Conservation (phyloP, 2,888 invertebrate species). For the Opisthograptis luteolata region DNA sequence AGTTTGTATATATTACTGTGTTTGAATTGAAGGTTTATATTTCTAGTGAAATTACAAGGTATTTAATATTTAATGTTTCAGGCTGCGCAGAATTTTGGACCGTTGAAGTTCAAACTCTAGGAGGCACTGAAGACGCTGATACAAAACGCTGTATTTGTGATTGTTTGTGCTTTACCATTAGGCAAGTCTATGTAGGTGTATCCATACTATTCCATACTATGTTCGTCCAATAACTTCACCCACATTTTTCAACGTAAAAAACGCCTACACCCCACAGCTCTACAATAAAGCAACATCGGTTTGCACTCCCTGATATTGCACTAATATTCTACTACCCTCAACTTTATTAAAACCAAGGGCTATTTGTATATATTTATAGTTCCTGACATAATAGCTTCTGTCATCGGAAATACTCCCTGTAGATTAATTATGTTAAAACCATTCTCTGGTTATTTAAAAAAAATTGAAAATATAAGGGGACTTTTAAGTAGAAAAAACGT, state of each 20-base stretch:
- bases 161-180: no score
- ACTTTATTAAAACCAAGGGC: constrained; percentile 80
- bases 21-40: no score
- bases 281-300: constrained; percentile 76
- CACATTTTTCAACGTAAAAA: constrained; percentile 67
- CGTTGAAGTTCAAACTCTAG: no score
- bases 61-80: no score
- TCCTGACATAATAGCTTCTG: constrained; percentile 62
- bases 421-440: constrained; percentile 80
- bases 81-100: no score
- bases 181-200: neutral
- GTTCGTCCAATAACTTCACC: constrained; percentile 40
- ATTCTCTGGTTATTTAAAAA: constrained; percentile 54
- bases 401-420: constrained; percentile 68
- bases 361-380: constrained; percentile 81
- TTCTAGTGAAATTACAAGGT: no score
- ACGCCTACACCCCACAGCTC: constrained; percentile 54
- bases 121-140: no score
- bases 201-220: constrained; percentile 44
- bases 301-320: constrained; percentile 81
- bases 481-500: neutral
- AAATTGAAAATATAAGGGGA: neutral
- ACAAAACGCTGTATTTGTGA: no score
- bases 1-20: no score
- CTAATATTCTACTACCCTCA: constrained; percentile 81